These are phyloP conservation scores for Anastatus disparis DNA, from an alignment of 1,140 invertebrate genomes.

Conservation along the genomic window DNA sequence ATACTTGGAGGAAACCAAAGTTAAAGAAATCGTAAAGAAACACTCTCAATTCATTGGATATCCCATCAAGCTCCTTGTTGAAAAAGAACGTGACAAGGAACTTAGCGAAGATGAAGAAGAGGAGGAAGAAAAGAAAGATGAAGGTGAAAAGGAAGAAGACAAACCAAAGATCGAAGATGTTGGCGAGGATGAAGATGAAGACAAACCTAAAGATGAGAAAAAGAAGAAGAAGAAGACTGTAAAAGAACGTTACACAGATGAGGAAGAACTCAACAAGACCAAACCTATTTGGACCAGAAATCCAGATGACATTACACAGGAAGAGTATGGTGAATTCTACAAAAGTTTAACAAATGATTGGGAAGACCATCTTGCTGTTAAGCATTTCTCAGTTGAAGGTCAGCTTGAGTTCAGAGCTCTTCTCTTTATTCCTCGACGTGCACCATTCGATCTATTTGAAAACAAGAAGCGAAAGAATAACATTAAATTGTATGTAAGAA, in stretches of 20 bases:
- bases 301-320: slow-evolving; percentile 96
- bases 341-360: slow-evolving; percentile 98
- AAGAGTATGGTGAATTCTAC: slow-evolving; percentile 99
- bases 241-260: slow-evolving; percentile 97
- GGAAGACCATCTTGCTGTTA: slow-evolving; percentile 98
- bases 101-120: slow-evolving; percentile 89
- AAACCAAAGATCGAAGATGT: slow-evolving; percentile 93
- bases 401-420: slow-evolving; percentile 97
- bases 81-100: slow-evolving; percentile 96
- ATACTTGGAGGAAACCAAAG: slow-evolving; percentile 88
- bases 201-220: slow-evolving; percentile 76
- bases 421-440: slow-evolving; percentile 92
- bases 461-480: slow-evolving; percentile 99
- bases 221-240: slow-evolving; percentile 96
- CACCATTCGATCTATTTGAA: slow-evolving; percentile 98
- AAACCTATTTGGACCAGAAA: slow-evolving; percentile 99
- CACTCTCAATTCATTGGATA: slow-evolving; percentile 99
- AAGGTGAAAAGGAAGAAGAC: slow-evolving; percentile 75
- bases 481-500: slow-evolving; percentile 96
- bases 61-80: slow-evolving; percentile 93
- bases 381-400: slow-evolving; percentile 98
- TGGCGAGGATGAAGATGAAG: slow-evolving; percentile 91
- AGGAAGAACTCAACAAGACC: slow-evolving; percentile 99
- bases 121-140: slow-evolving; percentile 73
- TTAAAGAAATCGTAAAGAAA: slow-evolving; percentile 98